These are phyloP conservation scores for Speoplatyrhinus poulsoni DNA, from an alignment of 2,113 vertebrate genomes.

Conservation along the genomic window DNA sequence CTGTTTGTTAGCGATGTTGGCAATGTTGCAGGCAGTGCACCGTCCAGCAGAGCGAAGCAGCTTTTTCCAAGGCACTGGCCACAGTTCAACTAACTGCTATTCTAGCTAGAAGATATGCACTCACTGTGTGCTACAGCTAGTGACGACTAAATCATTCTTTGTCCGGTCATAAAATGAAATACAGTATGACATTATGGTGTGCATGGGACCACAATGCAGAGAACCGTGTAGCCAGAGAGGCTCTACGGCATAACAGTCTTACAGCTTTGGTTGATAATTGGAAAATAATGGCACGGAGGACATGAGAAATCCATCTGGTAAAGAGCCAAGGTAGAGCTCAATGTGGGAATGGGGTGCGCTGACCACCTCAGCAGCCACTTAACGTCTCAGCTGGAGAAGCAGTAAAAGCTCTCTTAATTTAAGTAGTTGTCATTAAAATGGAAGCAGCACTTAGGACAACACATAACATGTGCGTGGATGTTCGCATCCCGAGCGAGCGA, in stretches of 20 bases:
- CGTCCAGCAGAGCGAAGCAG: not conserved
- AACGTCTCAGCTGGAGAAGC: slow-evolving; percentile 36
- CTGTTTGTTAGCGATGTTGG: not conserved
- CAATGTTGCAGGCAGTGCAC: too few species aligned
- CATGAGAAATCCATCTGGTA: slow-evolving; percentile 61
- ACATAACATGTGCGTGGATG: not conserved
- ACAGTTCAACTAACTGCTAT: too few species aligned
- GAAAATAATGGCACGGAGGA: slow-evolving; percentile 45
- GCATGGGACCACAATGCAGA: slow-evolving; percentile 18
- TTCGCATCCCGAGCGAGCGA: too few species aligned
- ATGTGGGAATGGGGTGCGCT: slow-evolving; percentile 22
- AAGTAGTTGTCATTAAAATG: slow-evolving; percentile 56
- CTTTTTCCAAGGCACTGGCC: not conserved
- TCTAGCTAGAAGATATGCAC: too few species aligned
- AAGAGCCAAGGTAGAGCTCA: slow-evolving; percentile 38
- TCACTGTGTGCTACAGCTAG: not conserved
- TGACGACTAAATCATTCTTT: slow-evolving; percentile 29
- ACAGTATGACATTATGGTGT: not conserved
- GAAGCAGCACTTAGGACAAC: slow-evolving; percentile 19
- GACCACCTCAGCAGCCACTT: slow-evolving; percentile 45
- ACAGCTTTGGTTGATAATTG: slow-evolving; percentile 47
- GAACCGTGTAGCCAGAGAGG: not conserved
- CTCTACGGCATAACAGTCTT: slow-evolving; percentile 33
- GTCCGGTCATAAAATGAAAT: slow-evolving; percentile 28
- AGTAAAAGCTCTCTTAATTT: slow-evolving; percentile 60